Percentiles rank a stretch among this genome's conserved stretches.
Evolutionary conservation across 2,113 vertebrate species (phyloP).

Genomic region (Argyrosomus japonicus): DNA sequence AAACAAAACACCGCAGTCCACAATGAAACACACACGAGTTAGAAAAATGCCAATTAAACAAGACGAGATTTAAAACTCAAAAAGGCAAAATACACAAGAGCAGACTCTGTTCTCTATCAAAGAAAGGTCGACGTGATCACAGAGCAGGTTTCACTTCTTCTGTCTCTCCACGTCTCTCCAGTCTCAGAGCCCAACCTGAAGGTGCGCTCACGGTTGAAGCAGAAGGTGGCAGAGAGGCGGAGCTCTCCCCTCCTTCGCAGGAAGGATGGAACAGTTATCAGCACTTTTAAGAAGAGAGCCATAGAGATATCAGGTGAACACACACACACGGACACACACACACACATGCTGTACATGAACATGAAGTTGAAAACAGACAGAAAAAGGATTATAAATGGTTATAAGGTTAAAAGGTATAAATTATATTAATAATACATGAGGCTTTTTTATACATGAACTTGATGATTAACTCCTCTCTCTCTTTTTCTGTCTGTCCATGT

Average conservation of each 20-base stretch:
- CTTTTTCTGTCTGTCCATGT: slow-evolving; percentile 9
- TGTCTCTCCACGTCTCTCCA: slow-evolving; percentile 76
- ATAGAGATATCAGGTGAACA: slow-evolving; percentile 80
- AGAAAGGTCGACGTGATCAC: neutral
- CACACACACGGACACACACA: no score
- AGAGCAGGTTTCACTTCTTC: neutral
- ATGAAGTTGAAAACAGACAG: neutral
- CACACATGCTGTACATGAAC: no score
- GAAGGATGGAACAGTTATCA: slow-evolving; percentile 94
- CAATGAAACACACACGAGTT: neutral
- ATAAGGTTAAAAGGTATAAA: no score
- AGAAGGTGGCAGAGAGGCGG: slow-evolving; percentile 95
- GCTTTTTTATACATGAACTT: neutral
- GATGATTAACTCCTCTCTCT: neutral
- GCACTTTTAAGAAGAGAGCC: slow-evolving; percentile 94
- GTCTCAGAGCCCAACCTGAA: slow-evolving; percentile 98
- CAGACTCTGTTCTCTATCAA: neutral
- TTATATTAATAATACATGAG: neutral
- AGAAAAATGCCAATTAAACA: neutral
- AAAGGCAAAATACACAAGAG: neutral
- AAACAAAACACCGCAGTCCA: neutral
- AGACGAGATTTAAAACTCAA: neutral
- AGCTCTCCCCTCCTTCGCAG: slow-evolving; percentile 94
- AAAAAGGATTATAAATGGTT: neutral
- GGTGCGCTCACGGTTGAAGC: slow-evolving; percentile 96